Evolutionary conservation across 2,113 vertebrate genomes (phyloP).

Genomic region (Crotophaga sulcirostris): DNA sequence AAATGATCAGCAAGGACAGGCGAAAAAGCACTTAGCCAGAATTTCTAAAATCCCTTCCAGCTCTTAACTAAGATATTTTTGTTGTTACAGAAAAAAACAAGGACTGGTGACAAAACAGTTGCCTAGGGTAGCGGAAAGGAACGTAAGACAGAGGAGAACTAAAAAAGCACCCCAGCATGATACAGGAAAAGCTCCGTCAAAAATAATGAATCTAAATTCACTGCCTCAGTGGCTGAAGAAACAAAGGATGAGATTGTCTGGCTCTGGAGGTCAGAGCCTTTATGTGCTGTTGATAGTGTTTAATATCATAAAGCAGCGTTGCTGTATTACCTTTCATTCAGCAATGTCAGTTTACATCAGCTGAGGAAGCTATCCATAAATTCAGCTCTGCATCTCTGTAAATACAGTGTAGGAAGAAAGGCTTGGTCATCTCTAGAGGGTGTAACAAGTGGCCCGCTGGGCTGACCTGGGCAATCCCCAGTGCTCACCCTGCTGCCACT

Average conservation of each 20-base stretch:
- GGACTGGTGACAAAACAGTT: not conserved
- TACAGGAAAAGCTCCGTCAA: slow-evolving; percentile 33
- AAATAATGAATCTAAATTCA: slow-evolving; percentile 20
- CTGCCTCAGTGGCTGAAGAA: slow-evolving; percentile 10
- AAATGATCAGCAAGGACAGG: not conserved
- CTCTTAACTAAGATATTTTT: not conserved
- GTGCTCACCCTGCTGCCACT: not conserved
- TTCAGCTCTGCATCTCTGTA: not conserved
- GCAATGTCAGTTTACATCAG: not conserved
- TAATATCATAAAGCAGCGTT: not conserved
- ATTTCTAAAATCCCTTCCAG: slow-evolving; percentile 13
- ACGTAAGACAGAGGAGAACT: not conserved
- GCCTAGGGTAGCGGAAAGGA: slow-evolving; percentile 1
- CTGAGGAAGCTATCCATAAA: not conserved
- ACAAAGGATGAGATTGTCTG: slow-evolving; percentile 13
- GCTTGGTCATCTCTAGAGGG: not conserved
- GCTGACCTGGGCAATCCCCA: not conserved
- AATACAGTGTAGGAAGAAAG: not conserved
- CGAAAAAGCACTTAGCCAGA: not conserved
- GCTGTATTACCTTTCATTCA: slow-evolving; percentile 23
- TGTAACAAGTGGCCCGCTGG: rapidly evolving
- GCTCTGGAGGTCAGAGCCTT: not conserved
- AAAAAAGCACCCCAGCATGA: not conserved
- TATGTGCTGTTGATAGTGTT: slow-evolving; percentile 31
- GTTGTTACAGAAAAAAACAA: slow-evolving; percentile 11